Conservation (phyloP, 2,113 vertebrate species). For the Aegithalos caudatus region DNA sequence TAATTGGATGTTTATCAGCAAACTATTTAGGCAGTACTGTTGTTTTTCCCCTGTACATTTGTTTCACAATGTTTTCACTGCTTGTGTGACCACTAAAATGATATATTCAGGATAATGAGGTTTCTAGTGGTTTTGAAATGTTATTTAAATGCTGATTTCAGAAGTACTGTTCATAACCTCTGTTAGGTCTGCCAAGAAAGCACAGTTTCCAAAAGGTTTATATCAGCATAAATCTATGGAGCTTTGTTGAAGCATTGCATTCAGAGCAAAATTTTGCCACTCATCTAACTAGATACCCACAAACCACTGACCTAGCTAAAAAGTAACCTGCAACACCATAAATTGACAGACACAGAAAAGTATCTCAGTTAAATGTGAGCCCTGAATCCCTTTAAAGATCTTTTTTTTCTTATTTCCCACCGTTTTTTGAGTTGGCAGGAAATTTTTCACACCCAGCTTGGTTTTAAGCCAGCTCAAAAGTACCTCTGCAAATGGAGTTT, state of each 20-base stretch:
- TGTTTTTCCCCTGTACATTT: background rate
- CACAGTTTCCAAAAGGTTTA: conserved; percentile 3
- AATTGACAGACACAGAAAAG: background rate
- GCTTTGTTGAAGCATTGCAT: background rate
- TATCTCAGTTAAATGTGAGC: background rate
- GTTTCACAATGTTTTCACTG: conserved; percentile 10
- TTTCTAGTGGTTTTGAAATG: conserved; percentile 29
- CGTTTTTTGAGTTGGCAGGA: background rate
- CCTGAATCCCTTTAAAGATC: background rate
- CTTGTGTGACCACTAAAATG: background rate
- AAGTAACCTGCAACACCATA: background rate
- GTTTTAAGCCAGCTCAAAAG: background rate
- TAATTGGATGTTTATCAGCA: conserved; percentile 41
- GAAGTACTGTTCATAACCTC: conserved; percentile 10
- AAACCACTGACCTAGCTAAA: background rate
- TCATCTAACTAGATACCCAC: background rate
- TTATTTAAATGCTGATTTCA: conserved; percentile 60
- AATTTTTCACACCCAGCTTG: background rate
- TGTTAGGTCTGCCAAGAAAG: background rate
- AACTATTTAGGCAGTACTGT: background rate
- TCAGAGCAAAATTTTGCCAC: background rate
- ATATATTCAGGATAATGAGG: background rate
- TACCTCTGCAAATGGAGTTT: background rate
- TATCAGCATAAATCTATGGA: background rate
- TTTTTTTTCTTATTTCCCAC: background rate